phyloP scores from a whole-genome alignment of 2,113 vertebrate genomes.

The Megaceryle torquata region DNA sequence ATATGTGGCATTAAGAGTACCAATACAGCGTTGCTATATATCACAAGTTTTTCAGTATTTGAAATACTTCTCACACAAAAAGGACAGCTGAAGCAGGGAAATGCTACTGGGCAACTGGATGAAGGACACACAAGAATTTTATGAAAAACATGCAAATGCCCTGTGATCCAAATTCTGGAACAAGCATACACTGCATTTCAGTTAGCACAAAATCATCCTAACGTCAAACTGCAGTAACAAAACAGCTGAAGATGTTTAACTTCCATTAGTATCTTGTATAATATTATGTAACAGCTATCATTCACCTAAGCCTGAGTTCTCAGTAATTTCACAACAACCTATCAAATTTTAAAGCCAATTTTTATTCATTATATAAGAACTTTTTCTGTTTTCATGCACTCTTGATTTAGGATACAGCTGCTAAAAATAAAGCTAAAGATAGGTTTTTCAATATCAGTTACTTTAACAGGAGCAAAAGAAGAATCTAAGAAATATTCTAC shows the following conservation, averaged over 20 bases:
- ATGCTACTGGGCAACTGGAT: background rate
- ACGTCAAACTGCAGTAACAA: background rate
- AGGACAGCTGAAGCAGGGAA: background rate
- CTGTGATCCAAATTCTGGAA: background rate
- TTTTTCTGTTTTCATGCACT: background rate
- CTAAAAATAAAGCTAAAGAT: background rate
- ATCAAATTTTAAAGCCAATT: background rate
- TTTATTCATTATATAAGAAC: background rate
- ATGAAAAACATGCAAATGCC: background rate
- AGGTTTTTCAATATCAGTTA: background rate
- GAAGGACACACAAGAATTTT: background rate
- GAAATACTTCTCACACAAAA: background rate
- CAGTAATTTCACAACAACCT: background rate
- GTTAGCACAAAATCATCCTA: background rate
- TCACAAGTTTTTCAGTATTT: background rate
- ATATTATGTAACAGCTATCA: background rate
- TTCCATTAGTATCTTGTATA: background rate
- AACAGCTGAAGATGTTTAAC: background rate
- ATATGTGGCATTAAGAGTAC: background rate
- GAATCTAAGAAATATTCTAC: background rate
- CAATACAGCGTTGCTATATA: background rate
- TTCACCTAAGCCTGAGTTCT: background rate
- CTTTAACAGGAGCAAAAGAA: background rate
- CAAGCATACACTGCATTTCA: rapidly evolving
- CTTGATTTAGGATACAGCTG: background rate